Base-by-base conservation (phyloP, 1,140 invertebrate genomes). In the Drosophila lowei region DNA sequence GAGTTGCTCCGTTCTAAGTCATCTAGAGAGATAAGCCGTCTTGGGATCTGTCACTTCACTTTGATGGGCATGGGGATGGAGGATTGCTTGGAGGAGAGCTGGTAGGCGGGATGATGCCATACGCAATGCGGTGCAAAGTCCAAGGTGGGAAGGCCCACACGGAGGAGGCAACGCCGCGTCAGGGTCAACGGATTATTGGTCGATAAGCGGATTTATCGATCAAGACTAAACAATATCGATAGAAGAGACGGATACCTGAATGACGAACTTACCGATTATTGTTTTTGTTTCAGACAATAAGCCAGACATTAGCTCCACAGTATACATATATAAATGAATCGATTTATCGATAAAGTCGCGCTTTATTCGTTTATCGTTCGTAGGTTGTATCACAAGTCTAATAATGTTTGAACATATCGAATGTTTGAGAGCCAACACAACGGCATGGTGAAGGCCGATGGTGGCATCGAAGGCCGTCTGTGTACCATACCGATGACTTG, bases 61-160 rank as follows among this genome's bases (percentile, higher is more conserved):
- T 30, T 4, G 34, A 38, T 38, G 11, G 34, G 34, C 3, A 5
- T 13, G 4, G 34, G 11, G 11, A 38, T 13, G 34, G 34, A 38
- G 34, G 11, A 13, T 38, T 13, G 11, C 34, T 13, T 38, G 60
- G 34, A 64, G 62, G 30, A 23, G 46, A 65, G 30, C 11, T 13
- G 15, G 59, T 18, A 42, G 28, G 62, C 23, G 49, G 43, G 18
- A 44, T 65, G 61, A 7, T 65, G 61, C 50, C 55, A 68, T 70
- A 70, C 64, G 66, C 66, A 57, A 57, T 18, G 44, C 50, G 52
- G 66, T 67, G 25, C 66, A 70, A 65, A 70, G 66, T 70, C 66
- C 66, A 70, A 70, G 66, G 65, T 68, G 65, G 65, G 65, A 67
- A 41, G 63, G 48, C 23, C 50, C 65, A 67, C 50, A 67, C 65